phyloP scores from a whole-genome alignment of 2,113 vertebrate species.

The Illadopsis cleaveri region DNA sequence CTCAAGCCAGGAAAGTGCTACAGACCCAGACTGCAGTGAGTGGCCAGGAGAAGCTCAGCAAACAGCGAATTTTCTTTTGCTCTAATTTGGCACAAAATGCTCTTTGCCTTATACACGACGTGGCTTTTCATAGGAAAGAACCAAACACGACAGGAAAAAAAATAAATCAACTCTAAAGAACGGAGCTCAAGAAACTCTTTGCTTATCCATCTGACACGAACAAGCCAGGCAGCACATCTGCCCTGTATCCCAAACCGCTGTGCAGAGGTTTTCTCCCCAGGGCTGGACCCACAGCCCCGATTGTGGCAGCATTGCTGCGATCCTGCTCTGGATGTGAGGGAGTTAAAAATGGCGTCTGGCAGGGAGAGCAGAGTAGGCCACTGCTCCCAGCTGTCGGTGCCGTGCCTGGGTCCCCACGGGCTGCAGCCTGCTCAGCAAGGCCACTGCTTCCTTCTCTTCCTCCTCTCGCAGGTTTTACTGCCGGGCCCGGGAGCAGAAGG shows the following conservation, averaged over 20 bases:
- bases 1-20: background rate
- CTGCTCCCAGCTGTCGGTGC: background rate
- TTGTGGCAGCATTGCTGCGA: fast-evolving
- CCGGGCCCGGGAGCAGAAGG: background rate
- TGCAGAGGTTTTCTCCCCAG: background rate
- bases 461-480: background rate
- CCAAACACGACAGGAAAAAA: background rate
- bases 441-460: background rate
- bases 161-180: background rate
- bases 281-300: fast-evolving
- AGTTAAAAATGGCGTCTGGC: background rate
- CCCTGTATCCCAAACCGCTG: fast-evolving
- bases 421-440: background rate
- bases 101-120: fast-evolving
- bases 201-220: background rate
- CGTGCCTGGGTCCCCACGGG: background rate
- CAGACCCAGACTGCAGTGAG: background rate
- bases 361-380: background rate
- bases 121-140: background rate
- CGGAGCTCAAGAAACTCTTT: background rate
- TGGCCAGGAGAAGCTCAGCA: background rate
- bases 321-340: background rate
- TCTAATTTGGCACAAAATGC: background rate
- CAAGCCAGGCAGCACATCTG: background rate
- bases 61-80: fast-evolving